phyloP scores from a whole-genome alignment of 2,797 vertebrate species.

The Macrochelys suwanniensis region DNA sequence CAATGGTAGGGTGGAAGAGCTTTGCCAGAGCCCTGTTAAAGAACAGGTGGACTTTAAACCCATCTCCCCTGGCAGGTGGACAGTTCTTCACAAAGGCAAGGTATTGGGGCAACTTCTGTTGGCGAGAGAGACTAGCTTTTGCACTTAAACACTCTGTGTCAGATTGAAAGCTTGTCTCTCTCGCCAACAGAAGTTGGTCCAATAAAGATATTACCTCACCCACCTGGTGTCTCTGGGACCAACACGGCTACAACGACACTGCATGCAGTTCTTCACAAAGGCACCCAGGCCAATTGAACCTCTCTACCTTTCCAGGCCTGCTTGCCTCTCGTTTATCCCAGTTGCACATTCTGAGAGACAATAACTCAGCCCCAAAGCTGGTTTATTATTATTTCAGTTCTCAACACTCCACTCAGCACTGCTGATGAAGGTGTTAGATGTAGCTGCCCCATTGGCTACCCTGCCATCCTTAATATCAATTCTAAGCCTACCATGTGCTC shows the following conservation, averaged over 20 bases:
- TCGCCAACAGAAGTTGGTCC: background rate
- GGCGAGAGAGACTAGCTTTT: background rate
- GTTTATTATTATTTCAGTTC: background rate
- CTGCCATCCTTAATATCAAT: background rate
- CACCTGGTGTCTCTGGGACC: background rate
- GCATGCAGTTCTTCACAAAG: background rate
- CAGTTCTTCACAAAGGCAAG: background rate
- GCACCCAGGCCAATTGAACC: background rate
- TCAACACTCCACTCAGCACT: background rate
- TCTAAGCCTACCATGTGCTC: background rate
- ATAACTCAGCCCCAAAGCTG: background rate
- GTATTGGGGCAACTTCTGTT: background rate
- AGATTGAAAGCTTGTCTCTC: background rate
- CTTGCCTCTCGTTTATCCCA: background rate
- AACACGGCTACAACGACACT: background rate
- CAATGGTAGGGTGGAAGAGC: background rate
- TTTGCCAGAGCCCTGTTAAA: background rate
- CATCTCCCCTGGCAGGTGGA: background rate
- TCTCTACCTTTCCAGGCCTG: background rate
- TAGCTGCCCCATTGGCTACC: background rate
- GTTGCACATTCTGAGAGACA: background rate
- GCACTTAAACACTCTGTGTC: background rate
- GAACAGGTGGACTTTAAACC: background rate
- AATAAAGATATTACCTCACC: background rate
- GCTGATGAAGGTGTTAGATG: background rate